phyloP scores from a whole-genome alignment of 2,888 invertebrate genomes.

The Drosophila demipolita region DNA sequence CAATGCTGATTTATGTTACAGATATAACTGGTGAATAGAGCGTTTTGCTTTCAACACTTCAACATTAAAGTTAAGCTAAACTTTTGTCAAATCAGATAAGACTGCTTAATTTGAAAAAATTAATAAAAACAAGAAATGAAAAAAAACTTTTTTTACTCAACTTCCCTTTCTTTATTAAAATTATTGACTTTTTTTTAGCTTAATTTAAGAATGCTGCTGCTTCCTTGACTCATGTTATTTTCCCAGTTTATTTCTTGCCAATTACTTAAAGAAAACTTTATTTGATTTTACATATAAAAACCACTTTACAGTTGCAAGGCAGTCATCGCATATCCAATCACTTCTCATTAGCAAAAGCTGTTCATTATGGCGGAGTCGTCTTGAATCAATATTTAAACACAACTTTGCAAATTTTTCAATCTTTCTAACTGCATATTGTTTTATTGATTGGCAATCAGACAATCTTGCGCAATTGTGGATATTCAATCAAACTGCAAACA shows the following conservation, averaged over 20 bases:
- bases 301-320: conserved; percentile 8
- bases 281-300: background rate
- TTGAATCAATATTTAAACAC: conserved; percentile 33
- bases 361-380: conserved; percentile 21
- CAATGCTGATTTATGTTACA: background rate
- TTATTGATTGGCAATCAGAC: conserved; percentile 11
- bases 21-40: background rate
- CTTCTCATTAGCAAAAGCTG: conserved; percentile 31
- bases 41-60: background rate
- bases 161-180: too few relatives aligned
- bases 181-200: background rate
- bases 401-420: conserved; percentile 19
- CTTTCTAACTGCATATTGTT: conserved; percentile 28
- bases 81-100: background rate
- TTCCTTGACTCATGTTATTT: background rate
- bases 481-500: conserved; percentile 25
- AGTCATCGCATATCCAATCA: background rate
- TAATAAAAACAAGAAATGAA: background rate
- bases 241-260: background rate
- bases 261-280: background rate
- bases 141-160: background rate
- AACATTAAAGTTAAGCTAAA: too few relatives aligned
- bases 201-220: background rate
- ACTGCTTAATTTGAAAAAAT: background rate
- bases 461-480: conserved; percentile 53